These are phyloP conservation scores for Mactra quadrangularis DNA, from an alignment of 1,140 invertebrate genomes.

Conservation along the genomic window DNA sequence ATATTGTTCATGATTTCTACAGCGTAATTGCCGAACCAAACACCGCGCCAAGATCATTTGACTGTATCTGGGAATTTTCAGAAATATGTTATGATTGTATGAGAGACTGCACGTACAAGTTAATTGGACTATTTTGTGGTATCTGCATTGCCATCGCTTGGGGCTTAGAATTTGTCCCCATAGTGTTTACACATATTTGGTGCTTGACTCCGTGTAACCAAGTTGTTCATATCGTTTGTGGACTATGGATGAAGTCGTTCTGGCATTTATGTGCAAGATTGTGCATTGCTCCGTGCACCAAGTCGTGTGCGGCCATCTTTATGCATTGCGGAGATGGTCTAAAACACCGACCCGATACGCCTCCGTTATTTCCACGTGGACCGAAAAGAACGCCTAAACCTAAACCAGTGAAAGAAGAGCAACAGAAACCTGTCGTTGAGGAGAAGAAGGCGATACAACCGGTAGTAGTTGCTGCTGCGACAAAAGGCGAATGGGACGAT, in stretches of 20 bases:
- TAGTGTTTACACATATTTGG: constrained; percentile 35
- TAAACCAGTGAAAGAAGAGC: constrained; percentile 9
- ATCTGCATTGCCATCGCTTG: constrained; percentile 38
- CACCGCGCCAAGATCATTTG: constrained; percentile 21
- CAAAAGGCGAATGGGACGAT: constrained; percentile 22
- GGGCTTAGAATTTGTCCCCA: constrained; percentile 29
- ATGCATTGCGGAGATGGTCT: constrained; percentile 9
- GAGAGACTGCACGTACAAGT: constrained; percentile 6
- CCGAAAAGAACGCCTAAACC: background rate
- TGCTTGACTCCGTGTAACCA: constrained; percentile 21
- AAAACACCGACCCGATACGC: constrained; percentile 7
- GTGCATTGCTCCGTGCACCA: constrained; percentile 23
- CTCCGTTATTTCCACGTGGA: constrained; percentile 8
- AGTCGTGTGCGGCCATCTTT: constrained; percentile 33
- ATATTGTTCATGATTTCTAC: constrained; percentile 31
- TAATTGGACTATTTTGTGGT: constrained; percentile 33
- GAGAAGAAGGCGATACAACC: background rate
- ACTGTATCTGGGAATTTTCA: constrained; percentile 59
- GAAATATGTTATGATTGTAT: constrained; percentile 42
- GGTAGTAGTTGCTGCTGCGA: background rate
- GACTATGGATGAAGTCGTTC: background rate
- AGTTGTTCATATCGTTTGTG: background rate
- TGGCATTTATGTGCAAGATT: constrained; percentile 24
- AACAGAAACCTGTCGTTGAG: constrained; percentile 9
- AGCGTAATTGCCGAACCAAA: constrained; percentile 28